Base-by-base conservation (phyloP, 1,140 invertebrate species). In the Ptiloglossa arizonensis region DNA sequence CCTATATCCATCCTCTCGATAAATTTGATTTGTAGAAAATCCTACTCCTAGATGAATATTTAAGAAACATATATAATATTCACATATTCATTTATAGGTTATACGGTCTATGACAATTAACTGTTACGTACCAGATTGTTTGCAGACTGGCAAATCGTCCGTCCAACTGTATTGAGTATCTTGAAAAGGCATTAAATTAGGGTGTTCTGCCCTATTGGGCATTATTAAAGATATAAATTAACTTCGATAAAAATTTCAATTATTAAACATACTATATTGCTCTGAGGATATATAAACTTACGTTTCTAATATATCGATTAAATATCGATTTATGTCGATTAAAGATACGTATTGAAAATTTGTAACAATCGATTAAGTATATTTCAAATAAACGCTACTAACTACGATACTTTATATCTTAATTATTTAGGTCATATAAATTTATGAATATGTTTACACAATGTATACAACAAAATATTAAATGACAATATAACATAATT, bases 61-160 rank as follows among this genome's bases (percentile, higher is more conserved):
- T 44, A 59, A 60, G 22, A 70, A 60, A 38, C 46, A 1, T 44
- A 69, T n/a, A n/a, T n/a, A 48, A 68, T 11, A 63, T 63, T 50
- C 35, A 46, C 60, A 15, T 56, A n/a, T 24, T 24, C n/a, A 46
- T 32, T 50, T 24, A 2, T 46, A 56, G 57, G 59, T 68, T 72
- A 76, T 35, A 2, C 27, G n/a, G 19, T 70, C 32, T 54, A 6
- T 27, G 48, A 59, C 13, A 62, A 17, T 29, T 0, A 56, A 59
- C 0, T n/a, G 44, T 56, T 57, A 79, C 41, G 0, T 84, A 94
- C 94, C 96, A 29, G 96, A 96, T 82, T 95, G 94, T 86, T 95
- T 95, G 89, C 97, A 98, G 78, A 97, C 95, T 57, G 97, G 96
- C 57, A 98, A 92, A 91, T 97, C 97, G 89, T 98, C 97, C 1